phyloP scores from a whole-genome alignment of 2,888 invertebrate species.

The Dicycla oo region DNA sequence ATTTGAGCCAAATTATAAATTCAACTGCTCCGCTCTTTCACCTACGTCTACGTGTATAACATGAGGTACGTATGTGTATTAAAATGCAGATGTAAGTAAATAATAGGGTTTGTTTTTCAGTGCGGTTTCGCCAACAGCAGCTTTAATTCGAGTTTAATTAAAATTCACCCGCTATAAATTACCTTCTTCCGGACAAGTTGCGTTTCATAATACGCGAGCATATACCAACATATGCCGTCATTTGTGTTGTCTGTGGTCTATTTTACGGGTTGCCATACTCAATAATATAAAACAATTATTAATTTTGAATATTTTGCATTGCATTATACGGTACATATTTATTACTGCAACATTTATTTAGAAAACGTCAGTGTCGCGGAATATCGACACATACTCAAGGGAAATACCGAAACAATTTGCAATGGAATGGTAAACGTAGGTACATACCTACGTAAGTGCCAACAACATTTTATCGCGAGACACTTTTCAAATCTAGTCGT shows the following conservation, averaged over 20 bases:
- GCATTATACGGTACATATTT: constrained; percentile 23
- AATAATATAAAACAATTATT: constrained; percentile 4
- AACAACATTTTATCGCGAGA: constrained; percentile 47
- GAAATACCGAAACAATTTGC: constrained; percentile 60
- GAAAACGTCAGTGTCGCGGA: constrained; percentile 36
- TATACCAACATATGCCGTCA: constrained; percentile 62
- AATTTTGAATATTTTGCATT: constrained; percentile 28
- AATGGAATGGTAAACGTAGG: constrained; percentile 44
- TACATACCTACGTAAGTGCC: constrained; percentile 27
- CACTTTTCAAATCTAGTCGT: constrained; percentile 59
- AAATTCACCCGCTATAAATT: constrained; percentile 77
- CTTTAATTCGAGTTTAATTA: constrained; percentile 79
- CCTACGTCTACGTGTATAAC: constrained; percentile 5
- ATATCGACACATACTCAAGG: constrained; percentile 44
- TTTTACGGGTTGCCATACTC: constrained; percentile 21
- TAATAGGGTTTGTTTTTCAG: constrained; percentile 53
- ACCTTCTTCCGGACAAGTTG: constrained; percentile 71
- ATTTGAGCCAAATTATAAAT: constrained; percentile 1
- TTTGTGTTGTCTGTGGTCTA: constrained; percentile 60
- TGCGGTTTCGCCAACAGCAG: constrained; percentile 68
- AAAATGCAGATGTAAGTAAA: constrained; percentile 47
- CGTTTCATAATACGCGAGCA: constrained; percentile 62
- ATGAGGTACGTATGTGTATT: constrained; percentile 24
- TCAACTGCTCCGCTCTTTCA: background rate
- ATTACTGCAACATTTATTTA: constrained; percentile 41